Conservation (phyloP, 2,888 invertebrate species). For the Rhagium mordax region DNA sequence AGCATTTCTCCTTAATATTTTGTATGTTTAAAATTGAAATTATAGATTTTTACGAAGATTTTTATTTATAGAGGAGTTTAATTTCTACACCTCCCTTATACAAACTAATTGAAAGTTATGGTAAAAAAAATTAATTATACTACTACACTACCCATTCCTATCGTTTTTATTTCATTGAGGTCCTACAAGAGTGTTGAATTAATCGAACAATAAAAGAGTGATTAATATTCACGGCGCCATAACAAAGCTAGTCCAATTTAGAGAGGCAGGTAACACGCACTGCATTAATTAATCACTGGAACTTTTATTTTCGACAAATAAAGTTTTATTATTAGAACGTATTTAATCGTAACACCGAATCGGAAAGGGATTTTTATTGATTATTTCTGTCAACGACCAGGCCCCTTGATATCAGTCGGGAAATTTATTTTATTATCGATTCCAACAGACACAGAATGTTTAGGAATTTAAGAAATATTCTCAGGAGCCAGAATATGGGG, state of each 20-base stretch:
- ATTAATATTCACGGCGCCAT: constrained; percentile 19
- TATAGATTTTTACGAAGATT: too few relatives aligned
- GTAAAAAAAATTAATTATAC: not conserved
- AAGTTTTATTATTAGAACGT: constrained; percentile 16
- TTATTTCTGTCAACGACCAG: not conserved
- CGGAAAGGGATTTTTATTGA: not conserved
- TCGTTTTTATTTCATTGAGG: not conserved
- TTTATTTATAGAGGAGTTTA: too few relatives aligned
- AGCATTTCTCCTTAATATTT: too few relatives aligned
- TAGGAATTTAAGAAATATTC: too few relatives aligned
- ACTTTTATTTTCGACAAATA: constrained; percentile 26
- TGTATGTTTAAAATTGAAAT: too few relatives aligned
- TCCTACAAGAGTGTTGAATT: constrained; percentile 2
- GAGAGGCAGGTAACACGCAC: constrained; percentile 26
- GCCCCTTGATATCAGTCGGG: not conserved
- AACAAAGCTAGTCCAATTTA: constrained; percentile 25
- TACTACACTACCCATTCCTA: not conserved
- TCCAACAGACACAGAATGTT: too few relatives aligned
- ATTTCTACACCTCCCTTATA: too few relatives aligned
- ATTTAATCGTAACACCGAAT: not conserved
- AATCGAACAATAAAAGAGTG: constrained; percentile 29
- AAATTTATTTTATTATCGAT: too few relatives aligned
- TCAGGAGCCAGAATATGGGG: too few relatives aligned
- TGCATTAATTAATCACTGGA: constrained; percentile 24
- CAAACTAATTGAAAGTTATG: not conserved